Base-by-base conservation (phyloP, 2,797 vertebrate species). In the Trichosurus vulpecula region DNA sequence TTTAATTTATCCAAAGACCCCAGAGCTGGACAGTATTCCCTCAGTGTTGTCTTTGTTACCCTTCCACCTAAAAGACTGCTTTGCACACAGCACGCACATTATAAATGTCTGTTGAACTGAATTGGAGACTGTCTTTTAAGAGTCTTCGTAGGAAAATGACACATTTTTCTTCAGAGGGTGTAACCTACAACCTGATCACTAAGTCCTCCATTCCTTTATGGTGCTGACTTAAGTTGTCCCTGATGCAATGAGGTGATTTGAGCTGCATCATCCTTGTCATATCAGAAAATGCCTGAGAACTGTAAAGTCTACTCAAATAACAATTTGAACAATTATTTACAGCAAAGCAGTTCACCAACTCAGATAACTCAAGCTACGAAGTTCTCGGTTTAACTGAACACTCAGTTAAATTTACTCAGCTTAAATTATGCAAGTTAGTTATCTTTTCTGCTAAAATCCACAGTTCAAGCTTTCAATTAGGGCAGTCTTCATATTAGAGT, bases 291-390 rank as follows among this genome's bases (percentile, higher is more conserved):
- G 5, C 53, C 57, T 41, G n/a, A 81, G n/a, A 41, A 25, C 3
- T 47, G 22, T 47, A 81, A 81, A 55, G 35, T 94, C 57, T 53
- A 30, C 56, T n/a, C n/a, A n/a, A n/a, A n/a, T n/a, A n/a, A n/a
- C n/a, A n/a, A n/a, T n/a, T n/a, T n/a, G n/a, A 92, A 95, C 90
- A 90, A 92, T 94, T 95, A 91, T 13, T 91, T 91, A 93, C 3
- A 29, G 54, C 47, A 95, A 95, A 96, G 61, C n/a, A 66, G 66
- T 8, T 3, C 30, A 35, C n/a, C 29, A 74, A 92, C 41, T 22
- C 93, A 54, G 66, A 90, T 92, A 92, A 81, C 87, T 93, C 25
- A 89, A 52, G 93, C 53, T 94, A 95, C 94, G 53, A 96, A 91
- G 51, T 54, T 61, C 66, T 81, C 2, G 96, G 81, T 35, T 89